phyloP scores from a whole-genome alignment of 2,888 invertebrate genomes.

The Dorcus parallelipipedus region DNA sequence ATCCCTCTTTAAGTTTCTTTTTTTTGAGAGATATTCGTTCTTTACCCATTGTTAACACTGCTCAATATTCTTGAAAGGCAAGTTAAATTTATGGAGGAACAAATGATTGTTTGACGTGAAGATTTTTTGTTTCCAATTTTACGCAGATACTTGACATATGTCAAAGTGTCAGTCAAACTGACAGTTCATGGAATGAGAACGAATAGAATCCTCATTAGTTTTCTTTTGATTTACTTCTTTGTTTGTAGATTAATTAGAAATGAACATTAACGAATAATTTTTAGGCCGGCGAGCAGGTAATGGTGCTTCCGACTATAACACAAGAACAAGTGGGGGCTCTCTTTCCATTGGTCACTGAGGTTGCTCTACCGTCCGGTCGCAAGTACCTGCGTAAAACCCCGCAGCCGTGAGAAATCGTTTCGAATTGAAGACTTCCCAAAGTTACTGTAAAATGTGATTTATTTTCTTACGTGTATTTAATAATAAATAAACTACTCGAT shows the following conservation, averaged over 20 bases:
- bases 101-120: too few species aligned
- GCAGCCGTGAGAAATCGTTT: conserved; percentile 47
- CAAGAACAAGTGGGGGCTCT: conserved; percentile 64
- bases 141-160: too few species aligned
- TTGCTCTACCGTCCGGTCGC: conserved; percentile 82
- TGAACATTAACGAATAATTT: conserved; percentile 34
- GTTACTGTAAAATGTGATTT: too few species aligned
- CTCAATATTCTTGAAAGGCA: too few species aligned
- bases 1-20: too few species aligned
- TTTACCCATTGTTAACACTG: too few species aligned
- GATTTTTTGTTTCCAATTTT: too few species aligned
- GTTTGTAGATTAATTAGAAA: background rate
- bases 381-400: conserved; percentile 73
- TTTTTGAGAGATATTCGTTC: too few species aligned
- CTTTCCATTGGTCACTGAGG: conserved; percentile 70
- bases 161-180: too few species aligned
- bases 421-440: background rate
- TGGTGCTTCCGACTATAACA: conserved; percentile 82
- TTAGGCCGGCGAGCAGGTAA: conserved; percentile 78
- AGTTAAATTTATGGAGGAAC: too few species aligned
- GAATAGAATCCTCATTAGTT: background rate
- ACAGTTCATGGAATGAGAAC: background rate
- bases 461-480: too few species aligned
- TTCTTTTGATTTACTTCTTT: background rate
- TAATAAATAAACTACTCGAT: background rate